These are phyloP conservation scores for Nasonovia ribisnigri DNA, from an alignment of 2,888 invertebrate species.

Conservation along the genomic window DNA sequence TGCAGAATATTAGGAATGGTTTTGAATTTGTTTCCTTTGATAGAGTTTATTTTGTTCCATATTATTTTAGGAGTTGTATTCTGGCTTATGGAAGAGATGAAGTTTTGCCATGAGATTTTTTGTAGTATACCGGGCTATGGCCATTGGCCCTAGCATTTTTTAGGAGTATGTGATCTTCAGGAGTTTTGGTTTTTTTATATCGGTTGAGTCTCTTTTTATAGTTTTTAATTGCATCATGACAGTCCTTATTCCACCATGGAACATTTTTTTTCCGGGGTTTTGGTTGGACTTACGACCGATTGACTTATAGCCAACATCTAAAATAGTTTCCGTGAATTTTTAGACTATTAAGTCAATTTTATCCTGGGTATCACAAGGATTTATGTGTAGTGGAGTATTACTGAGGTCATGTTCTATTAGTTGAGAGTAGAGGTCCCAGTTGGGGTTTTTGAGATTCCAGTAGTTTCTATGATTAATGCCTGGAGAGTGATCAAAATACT, in stretches of 20 bases:
- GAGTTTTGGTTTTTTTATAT: constrained; percentile 9
- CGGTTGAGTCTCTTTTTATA: not conserved
- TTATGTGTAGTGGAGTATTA: not conserved
- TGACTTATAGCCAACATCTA: not conserved
- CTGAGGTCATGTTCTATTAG: not conserved
- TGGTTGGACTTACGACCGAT: not conserved
- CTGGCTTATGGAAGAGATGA: not conserved
- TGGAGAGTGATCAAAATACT: not conserved
- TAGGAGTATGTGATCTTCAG: not conserved
- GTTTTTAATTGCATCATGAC: not conserved
- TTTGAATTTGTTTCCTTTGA: not conserved
- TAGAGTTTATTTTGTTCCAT: not conserved
- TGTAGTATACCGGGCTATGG: not conserved
- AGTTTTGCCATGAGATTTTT: not conserved
- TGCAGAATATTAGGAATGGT: not conserved
- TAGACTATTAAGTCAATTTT: constrained; percentile 10
- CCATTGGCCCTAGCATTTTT: not conserved
- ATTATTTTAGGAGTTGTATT: not conserved
- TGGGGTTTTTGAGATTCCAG: not conserved
- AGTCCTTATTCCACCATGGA: not conserved
- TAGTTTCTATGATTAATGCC: too few species aligned
- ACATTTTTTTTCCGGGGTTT: not conserved
- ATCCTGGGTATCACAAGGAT: not conserved
- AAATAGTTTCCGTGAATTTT: not conserved
- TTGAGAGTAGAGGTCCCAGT: not conserved